Evolutionary conservation across 1,140 invertebrate genomes (phyloP).

Genomic region (Aphis craccivora): DNA sequence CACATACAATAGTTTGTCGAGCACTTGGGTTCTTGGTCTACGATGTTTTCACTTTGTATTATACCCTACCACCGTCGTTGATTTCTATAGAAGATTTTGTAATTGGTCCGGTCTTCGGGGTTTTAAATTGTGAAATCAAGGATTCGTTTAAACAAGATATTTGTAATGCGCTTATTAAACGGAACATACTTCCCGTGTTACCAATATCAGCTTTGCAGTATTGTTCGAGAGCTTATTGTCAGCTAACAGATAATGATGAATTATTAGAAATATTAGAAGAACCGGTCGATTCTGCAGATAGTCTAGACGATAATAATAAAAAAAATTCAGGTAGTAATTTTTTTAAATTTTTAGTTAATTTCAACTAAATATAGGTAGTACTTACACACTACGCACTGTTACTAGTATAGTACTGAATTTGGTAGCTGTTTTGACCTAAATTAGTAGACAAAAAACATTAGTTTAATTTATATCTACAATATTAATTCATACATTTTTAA

Average conservation of each 20-base stretch:
- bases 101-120: not conserved
- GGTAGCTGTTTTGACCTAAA: not conserved
- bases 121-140: not conserved
- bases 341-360: not conserved
- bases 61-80: not conserved
- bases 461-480: not conserved
- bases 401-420: not conserved
- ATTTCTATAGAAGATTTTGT: not conserved
- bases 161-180: constrained; percentile 11
- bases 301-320: not conserved
- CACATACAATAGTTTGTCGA: not conserved
- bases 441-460: not conserved
- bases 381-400: too few relatives aligned
- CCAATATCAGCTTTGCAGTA: constrained; percentile 19
- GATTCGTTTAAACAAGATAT: not conserved
- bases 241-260: not conserved
- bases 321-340: not conserved
- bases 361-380: not conserved
- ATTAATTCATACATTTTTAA: too few relatives aligned
- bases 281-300: not conserved
- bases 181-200: not conserved
- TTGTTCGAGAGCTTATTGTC: not conserved
- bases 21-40: not conserved
- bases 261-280: not conserved
- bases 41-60: constrained; percentile 10